Evolutionary conservation across 30 jellyfish, hydroid and myxozoan genomes (phyloP), one percentile per base, ranked within the genome.

Genomic region (Phacellophora camtschatica): DNA sequence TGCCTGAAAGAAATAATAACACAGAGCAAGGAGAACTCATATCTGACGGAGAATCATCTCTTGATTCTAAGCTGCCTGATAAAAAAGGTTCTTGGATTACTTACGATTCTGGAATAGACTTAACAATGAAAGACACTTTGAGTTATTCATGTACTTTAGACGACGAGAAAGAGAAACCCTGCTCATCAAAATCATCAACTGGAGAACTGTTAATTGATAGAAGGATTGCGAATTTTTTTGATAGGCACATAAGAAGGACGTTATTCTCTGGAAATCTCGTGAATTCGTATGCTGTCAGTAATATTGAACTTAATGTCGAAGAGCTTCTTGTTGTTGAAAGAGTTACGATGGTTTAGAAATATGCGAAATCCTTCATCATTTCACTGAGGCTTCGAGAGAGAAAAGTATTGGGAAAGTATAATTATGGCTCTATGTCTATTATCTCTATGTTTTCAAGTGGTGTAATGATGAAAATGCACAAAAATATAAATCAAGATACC

Each of bases 261-360:
- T 41, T 64, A 1, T 70, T 65, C 0, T 77, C 91, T 10, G 91
- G 91, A 28, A 80, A 62, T 23, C 72, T 80, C 8, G 50, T 55
- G 37, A 80, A 66, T 57, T 62, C 91, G 46, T 80, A 37, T 49
- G 91, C 91, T 2, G 84, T 80, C 11, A 80, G 91, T 32, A 80
- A 39, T 46, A 39, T 80, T 15, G 91, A 80, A 13, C 27, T 80
- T 54, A 80, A 80, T 66, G 43, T 32, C 2, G 84, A 80, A 46
- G 79, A 76, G 41, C 79, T 80, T 15, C 29, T 13, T 37, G 91
- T 80, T 3, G 91, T 80, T 0, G 91, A 80, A 1, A 66, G 71
- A 10, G 91, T 80, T 13, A 46, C 91, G 16, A 80, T 80, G 25
- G 84, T 80, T 65, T 80, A 63, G 41, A 36, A 53, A n/a, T n/a